Evolutionary conservation across 1,140 invertebrate genomes (phyloP), one percentile per base, ranked within the genome.

Genomic region (Ruditapes philippinarum): DNA sequence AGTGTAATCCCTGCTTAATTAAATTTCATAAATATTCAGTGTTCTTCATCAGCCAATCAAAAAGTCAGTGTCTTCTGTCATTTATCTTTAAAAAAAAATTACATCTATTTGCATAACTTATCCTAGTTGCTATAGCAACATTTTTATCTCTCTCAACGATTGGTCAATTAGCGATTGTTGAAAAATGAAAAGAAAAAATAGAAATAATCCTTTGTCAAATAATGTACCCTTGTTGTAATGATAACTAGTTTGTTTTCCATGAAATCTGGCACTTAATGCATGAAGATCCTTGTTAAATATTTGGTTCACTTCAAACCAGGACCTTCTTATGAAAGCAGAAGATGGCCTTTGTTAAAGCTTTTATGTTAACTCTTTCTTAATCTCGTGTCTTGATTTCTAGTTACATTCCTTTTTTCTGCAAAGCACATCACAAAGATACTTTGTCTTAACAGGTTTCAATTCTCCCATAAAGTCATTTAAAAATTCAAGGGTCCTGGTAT

Each of bases 71-170:
- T 79, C 36, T 65, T 60, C 80, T 82, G 57, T 82, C 60, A 68
- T 17, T n/a, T n/a, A 68, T n/a, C 25, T 62, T 68, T 40, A 68
- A 36, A 82, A n/a, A n/a, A 68, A 82, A 68, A 33, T 31, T 68
- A 60, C 60, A 82, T 82, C 62, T 82, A 82, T 82, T 82, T 82
- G 45, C 80, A 82, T 82, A 82, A 82, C 62, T 82, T 82, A 62
- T 68, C 28, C 40, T 25, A 33, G 80, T 82, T 82, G 25, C 80
- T 68, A 82, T 68, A 42, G 80, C 22, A 68, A 65, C 80, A 42
- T 65, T 68, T n/a, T 82, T 78, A 78, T 65, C 80, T 82, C 80
- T 60, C n/a, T 38, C 17, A 70, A 12, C 25, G 74, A 78, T 78
- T 78, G 74, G 74, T 78, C 74, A 51, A 78, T 78, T 78, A 78